Evolutionary conservation across 2,113 vertebrate genomes (phyloP).

Genomic region (Onychostruthus taczanowskii): DNA sequence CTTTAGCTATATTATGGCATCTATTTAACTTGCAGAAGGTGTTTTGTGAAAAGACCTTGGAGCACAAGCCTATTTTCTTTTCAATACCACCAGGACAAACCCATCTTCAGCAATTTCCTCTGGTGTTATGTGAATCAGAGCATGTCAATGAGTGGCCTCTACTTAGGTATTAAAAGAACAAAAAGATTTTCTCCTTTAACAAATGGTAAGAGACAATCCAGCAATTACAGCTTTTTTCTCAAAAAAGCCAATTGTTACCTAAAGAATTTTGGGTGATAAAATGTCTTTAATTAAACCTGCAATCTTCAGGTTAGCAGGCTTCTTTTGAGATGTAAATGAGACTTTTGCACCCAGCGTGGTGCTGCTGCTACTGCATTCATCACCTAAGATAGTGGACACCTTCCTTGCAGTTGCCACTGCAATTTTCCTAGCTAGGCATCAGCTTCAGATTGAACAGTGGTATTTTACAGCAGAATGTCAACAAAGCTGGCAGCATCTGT

Average conservation of each 20-base stretch:
- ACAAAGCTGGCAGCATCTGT: not conserved
- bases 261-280: not conserved
- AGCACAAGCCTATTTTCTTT: constrained; percentile 33
- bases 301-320: not conserved
- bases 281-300: not conserved
- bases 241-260: not conserved
- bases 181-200: not conserved
- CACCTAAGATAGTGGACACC: not conserved
- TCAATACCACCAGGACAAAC: not conserved
- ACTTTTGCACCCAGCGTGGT: not conserved
- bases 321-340: not conserved
- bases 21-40: constrained; percentile 5
- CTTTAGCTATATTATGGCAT: not conserved
- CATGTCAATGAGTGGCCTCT: not conserved
- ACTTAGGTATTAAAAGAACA: not conserved
- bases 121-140: not conserved
- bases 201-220: not conserved
- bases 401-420: not conserved
- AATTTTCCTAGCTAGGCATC: not conserved
- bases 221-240: not conserved
- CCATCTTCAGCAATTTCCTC: not conserved
- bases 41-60: not conserved
- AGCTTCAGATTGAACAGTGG: not conserved
- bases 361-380: not conserved
- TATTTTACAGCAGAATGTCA: not conserved